Conservation (phyloP, 2,113 vertebrate genomes). For the Pavo muticus region DNA sequence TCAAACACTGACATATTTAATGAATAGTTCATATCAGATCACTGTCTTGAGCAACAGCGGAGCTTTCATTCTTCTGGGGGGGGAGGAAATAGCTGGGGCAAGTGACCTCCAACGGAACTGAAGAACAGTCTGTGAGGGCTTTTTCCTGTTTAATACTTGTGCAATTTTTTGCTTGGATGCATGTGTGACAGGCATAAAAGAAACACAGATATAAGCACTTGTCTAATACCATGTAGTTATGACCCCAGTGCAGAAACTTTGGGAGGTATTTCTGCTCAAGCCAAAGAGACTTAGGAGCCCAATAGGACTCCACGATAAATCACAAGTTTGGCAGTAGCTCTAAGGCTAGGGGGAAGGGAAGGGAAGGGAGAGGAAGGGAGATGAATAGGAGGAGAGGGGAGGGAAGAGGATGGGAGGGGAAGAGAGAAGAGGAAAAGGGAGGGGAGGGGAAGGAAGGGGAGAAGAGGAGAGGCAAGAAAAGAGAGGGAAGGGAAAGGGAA, state of each 20-base stretch:
- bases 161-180: neutral
- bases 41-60: neutral
- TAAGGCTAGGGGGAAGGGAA: neutral
- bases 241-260: accelerated
- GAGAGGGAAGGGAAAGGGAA: accelerated
- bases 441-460: too few relatives aligned
- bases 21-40: neutral
- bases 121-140: neutral
- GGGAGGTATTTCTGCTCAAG: neutral
- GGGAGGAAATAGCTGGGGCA: neutral
- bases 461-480: accelerated
- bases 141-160: neutral
- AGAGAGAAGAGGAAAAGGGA: neutral
- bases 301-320: neutral
- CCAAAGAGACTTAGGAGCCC: neutral
- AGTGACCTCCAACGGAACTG: neutral
- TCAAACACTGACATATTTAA: neutral
- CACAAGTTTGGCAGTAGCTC: neutral
- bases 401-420: too few relatives aligned
- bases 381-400: too few relatives aligned
- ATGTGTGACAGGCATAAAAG: neutral
- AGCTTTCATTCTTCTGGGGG: neutral
- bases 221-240: neutral
- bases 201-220: neutral
- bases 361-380: too few relatives aligned